Conservation (phyloP, 2,797 vertebrate genomes). For the Pangasius krempfi region DNA sequence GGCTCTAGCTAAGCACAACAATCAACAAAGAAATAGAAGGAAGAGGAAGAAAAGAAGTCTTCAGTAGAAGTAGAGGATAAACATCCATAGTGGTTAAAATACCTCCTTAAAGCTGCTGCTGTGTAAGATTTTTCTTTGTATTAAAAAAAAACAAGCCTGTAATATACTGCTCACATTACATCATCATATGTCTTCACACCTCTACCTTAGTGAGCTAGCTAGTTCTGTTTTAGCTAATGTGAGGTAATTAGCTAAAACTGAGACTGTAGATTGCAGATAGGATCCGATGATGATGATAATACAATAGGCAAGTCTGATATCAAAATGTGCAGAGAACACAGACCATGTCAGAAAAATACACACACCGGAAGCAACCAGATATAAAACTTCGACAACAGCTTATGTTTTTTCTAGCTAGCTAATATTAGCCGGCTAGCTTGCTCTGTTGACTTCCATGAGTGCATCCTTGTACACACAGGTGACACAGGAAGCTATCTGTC, state of each 20-base stretch:
- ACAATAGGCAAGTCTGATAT: neutral
- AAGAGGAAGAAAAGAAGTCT: constrained; percentile 33
- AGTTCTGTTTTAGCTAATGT: neutral
- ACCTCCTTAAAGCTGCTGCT: constrained; percentile 5
- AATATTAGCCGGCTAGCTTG: neutral
- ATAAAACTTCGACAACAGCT: neutral
- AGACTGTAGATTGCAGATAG: neutral
- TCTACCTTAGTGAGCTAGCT: neutral
- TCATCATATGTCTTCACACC: neutral
- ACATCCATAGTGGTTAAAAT: neutral
- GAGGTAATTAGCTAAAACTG: neutral
- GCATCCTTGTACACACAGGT: neutral
- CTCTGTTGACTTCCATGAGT: neutral
- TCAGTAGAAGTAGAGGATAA: neutral
- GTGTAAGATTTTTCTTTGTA: neutral
- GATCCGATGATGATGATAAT: neutral
- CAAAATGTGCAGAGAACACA: neutral
- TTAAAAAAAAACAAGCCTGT: neutral
- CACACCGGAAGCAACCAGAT: neutral
- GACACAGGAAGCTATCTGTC: neutral
- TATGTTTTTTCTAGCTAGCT: neutral
- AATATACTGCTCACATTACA: neutral
- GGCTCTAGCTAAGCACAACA: constrained; percentile 54
- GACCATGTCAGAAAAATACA: neutral
- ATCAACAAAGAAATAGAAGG: neutral